Evolutionary conservation across 1,140 invertebrate genomes (phyloP).

Genomic region (Eurosta solidaginis): DNA sequence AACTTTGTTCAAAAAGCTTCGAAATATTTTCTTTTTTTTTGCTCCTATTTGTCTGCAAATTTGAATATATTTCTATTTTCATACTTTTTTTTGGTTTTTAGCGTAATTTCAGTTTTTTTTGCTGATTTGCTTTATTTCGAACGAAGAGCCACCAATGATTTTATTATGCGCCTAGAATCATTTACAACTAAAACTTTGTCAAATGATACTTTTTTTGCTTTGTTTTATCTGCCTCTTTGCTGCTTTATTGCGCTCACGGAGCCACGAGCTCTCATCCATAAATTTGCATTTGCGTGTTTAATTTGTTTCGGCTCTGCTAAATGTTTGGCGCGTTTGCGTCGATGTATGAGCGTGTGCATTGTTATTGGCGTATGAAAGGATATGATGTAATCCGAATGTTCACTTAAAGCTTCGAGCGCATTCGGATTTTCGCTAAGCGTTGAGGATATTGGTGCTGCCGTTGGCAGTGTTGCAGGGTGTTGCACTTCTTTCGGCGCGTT

Average conservation of each 20-base stretch:
- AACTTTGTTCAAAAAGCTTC: no score
- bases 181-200: neutral
- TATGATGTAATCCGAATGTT: neutral
- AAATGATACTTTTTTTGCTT: no score
- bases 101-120: no score
- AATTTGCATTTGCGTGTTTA: neutral
- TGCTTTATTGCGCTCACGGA: neutral
- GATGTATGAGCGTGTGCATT: neutral
- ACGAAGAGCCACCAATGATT: no score
- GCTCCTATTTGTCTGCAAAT: no score
- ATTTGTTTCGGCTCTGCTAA: neutral
- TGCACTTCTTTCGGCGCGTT: neutral
- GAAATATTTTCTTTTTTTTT: no score
- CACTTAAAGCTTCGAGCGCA: neutral
- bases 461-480: no score
- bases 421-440: neutral
- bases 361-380: neutral
- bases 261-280: neutral
- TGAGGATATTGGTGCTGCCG: no score
- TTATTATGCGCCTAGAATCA: neutral
- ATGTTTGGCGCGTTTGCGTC: neutral
- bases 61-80: no score
- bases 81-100: no score
- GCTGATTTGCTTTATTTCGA: no score
- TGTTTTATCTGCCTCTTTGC: neutral